Evolutionary conservation across 2,797 vertebrate genomes (phyloP).

Genomic region (Harpagifer antarcticus): DNA sequence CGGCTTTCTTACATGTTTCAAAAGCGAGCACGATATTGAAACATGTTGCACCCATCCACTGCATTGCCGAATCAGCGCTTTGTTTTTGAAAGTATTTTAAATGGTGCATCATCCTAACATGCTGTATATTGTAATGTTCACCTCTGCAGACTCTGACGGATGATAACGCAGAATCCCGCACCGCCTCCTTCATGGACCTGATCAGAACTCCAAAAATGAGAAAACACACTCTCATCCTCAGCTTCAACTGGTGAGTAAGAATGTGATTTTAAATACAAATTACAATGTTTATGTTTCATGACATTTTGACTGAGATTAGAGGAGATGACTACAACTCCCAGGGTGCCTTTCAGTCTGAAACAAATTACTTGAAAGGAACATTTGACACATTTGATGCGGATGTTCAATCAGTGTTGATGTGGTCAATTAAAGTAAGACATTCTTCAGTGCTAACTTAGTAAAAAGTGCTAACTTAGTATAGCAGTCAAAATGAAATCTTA

Average conservation of each 20-base stretch:
- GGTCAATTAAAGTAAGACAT: too few species aligned
- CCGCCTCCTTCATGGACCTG: conserved; percentile 90
- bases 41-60: neutral
- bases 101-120: neutral
- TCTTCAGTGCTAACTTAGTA: neutral
- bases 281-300: too few species aligned
- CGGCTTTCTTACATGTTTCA: too few species aligned
- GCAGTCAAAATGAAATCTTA: neutral
- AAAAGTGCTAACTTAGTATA: neutral
- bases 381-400: too few species aligned
- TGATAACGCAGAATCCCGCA: conserved; percentile 77
- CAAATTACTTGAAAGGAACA: too few species aligned
- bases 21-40: too few species aligned
- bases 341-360: too few species aligned
- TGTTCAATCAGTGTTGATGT: too few species aligned
- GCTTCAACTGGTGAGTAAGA: conserved; percentile 91
- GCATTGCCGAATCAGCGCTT: neutral
- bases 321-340: too few species aligned
- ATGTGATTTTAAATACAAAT: too few species aligned
- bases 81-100: neutral
- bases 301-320: too few species aligned
- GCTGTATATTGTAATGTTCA: neutral
- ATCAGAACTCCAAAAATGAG: conserved; percentile 94
- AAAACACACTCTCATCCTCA: conserved; percentile 92
- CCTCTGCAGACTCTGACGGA: conserved; percentile 79